Evolutionary conservation across 2,888 invertebrate species (phyloP).

Genomic region (Aphelenchoides bicaudatus): DNA sequence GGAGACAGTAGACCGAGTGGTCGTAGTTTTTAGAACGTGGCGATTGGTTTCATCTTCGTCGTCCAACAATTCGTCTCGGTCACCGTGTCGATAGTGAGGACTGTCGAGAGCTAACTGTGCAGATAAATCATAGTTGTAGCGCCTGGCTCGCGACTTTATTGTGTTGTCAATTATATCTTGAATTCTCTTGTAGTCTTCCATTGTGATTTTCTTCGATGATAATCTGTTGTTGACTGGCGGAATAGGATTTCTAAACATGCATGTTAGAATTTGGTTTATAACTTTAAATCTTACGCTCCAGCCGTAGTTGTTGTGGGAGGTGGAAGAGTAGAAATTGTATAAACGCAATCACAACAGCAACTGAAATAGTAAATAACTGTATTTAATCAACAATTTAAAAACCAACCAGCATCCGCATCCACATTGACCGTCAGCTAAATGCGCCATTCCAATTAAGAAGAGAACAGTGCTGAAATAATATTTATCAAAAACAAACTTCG

Average conservation of each 20-base stretch:
- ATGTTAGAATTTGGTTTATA: too few species aligned
- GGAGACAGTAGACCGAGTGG: not conserved
- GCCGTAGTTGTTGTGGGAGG: too few species aligned
- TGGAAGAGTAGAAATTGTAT: too few species aligned
- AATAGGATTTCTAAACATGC: not conserved
- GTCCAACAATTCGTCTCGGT: not conserved
- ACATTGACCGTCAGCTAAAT: not conserved
- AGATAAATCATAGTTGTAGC: conserved; percentile 5
- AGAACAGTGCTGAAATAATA: too few species aligned
- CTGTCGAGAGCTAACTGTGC: not conserved
- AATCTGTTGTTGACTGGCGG: not conserved
- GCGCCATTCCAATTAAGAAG: not conserved
- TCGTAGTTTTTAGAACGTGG: not conserved
- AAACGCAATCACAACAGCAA: too few species aligned
- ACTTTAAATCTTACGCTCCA: too few species aligned
- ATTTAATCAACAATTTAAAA: too few species aligned
- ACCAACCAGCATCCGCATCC: not conserved
- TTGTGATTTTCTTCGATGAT: not conserved
- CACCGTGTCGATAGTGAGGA: not conserved
- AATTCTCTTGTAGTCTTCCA: conserved; percentile 4
- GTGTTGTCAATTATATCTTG: not conserved
- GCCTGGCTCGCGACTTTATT: not conserved
- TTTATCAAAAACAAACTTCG: too few species aligned
- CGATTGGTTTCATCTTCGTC: not conserved
- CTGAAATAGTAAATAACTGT: too few species aligned